A percentile compares a stretch with the other conserved stretches of the same genome.
Conservation (phyloP, 2,888 invertebrate species). For the Sminthurinus aureus region DNA sequence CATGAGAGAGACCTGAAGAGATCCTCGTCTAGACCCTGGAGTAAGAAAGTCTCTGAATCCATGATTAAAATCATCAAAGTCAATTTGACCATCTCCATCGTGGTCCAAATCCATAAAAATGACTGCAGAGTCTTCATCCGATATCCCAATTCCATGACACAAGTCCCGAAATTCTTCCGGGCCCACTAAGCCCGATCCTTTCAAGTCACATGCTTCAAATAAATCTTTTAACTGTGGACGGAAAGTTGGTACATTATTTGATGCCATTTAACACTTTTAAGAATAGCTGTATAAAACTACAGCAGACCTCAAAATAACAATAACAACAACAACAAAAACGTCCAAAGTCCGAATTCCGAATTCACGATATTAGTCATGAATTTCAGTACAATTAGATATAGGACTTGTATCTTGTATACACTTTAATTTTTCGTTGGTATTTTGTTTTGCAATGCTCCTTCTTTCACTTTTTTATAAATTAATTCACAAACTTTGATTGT, state of each 20-base stretch:
- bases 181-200: constrained; percentile 65
- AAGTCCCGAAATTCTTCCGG: constrained; percentile 65
- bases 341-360: not conserved
- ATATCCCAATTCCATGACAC: constrained; percentile 65
- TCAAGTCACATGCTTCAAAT: constrained; percentile 65
- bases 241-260: not conserved
- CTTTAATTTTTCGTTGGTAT: too few relatives aligned
- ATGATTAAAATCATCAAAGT: constrained; percentile 66
- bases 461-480: too few relatives aligned
- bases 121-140: constrained; percentile 63
- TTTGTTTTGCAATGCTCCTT: too few relatives aligned
- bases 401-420: too few relatives aligned
- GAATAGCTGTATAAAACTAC: too few relatives aligned
- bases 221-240: constrained; percentile 61
- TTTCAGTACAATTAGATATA: too few relatives aligned
- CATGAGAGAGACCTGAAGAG: constrained; percentile 48
- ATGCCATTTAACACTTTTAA: constrained; percentile 1
- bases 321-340: not conserved
- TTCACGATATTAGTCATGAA: not conserved
- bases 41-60: constrained; percentile 65
- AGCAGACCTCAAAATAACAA: not conserved
- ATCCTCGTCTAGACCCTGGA: constrained; percentile 60
- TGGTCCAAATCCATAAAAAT: constrained; percentile 67
- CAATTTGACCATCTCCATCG: constrained; percentile 67
- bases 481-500: too few relatives aligned